A percentile compares a stretch with the other conserved stretches of the same genome.
Evolutionary conservation across 2,888 invertebrate species (phyloP).

Genomic region (Aphidius colemani): DNA sequence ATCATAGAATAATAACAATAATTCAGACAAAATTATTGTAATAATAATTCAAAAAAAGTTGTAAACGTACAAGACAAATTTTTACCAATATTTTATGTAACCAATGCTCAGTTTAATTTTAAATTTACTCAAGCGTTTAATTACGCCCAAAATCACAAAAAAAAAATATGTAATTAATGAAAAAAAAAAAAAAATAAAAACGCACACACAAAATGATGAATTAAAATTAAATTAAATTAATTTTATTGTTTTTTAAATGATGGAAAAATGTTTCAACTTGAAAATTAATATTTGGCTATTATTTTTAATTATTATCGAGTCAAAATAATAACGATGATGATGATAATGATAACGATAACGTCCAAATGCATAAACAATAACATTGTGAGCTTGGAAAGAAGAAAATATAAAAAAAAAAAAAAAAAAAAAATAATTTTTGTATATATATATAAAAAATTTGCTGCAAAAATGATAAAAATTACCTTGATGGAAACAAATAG

Average conservation of each 20-base stretch:
- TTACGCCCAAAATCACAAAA: slow-evolving; percentile 14
- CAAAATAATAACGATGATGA: no score
- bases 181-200: slow-evolving; percentile 11
- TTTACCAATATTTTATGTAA: slow-evolving; percentile 37
- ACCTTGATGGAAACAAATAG: slow-evolving; percentile 20
- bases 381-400: not conserved
- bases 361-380: no score
- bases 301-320: no score
- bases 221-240: no score
- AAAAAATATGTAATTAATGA: not conserved
- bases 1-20: not conserved
- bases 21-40: not conserved
- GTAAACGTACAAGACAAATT: slow-evolving; percentile 29
- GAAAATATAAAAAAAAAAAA: no score
- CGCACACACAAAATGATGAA: slow-evolving; percentile 17
- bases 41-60: slow-evolving; percentile 17
- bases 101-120: slow-evolving; percentile 37
- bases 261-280: no score
- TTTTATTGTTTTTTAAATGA: no score
- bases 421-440: slow-evolving; percentile 43
- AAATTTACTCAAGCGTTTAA: slow-evolving; percentile 1
- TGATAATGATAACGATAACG: no score
- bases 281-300: not conserved
- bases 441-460: slow-evolving; percentile 50
- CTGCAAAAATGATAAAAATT: slow-evolving; percentile 30